Base-by-base conservation (phyloP, 2,888 invertebrate species). In the Phaonia tiefii region DNA sequence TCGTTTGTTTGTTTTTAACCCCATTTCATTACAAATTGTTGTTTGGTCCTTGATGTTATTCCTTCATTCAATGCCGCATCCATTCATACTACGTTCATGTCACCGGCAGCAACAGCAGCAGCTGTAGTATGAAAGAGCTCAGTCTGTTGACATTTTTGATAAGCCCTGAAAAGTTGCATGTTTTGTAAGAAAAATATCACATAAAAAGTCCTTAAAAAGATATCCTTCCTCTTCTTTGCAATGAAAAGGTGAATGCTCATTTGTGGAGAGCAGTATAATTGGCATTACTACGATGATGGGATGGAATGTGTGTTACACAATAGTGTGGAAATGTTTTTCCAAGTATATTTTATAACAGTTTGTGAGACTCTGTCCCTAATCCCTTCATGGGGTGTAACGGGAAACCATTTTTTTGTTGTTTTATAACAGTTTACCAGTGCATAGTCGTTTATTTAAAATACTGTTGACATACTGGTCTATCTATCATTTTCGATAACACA, bases 31-130 rank as follows among this genome's bases (percentile, higher is more conserved):
- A 31, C 20, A 44, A 2, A 20, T 17, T 17, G 2, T 3, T 60
- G 42, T 15, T 42, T 42, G 46, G 20, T 49, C 37, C 31, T 5
- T 11, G 56, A n/a, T n/a, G n/a, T n/a, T n/a, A 69, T 60, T 51
- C 67, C 46, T 51, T 46, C 75, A 39, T 37, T 75, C 66, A 58
- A 37, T 44, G 49, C 31, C 56, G 65, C 66, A 74, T 44, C 69
- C 65, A 44, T 15, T 46, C 54, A 56, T 77, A 71, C 67, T 51
- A 72, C 58, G 56, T 76, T 79, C 49, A 73, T 76, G 73, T 80
- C 76, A 76, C 76, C 76, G n/a, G n/a, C n/a, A n/a, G n/a, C n/a
- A 76, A 46, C 72, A 76, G 69, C 51, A 58, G 37, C 25, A 70
- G 11, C 17, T 39, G 70, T 49, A 58, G 49, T 25, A 20, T 49